Evolutionary conservation across 1,140 invertebrate species (phyloP).

Genomic region (Zaprionus ghesquierei): DNA sequence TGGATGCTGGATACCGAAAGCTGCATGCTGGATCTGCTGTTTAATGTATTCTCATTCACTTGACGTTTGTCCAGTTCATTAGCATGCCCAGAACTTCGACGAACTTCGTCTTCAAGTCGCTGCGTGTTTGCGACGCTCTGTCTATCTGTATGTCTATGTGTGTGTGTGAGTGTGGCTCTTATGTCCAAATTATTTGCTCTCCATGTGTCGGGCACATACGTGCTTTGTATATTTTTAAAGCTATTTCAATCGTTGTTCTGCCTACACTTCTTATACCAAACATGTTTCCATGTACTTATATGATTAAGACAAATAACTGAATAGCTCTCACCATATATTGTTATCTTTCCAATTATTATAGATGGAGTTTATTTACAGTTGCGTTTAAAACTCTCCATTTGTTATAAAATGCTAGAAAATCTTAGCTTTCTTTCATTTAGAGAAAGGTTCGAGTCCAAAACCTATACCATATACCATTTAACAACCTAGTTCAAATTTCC

Average conservation of each 20-base stretch:
- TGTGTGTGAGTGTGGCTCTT: background rate
- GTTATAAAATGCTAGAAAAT: background rate
- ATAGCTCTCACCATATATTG: background rate
- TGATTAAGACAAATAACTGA: background rate
- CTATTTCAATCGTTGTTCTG: conserved; percentile 8
- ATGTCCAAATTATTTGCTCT: conserved; percentile 22
- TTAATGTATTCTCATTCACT: conserved; percentile 40
- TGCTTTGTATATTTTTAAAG: conserved; percentile 24
- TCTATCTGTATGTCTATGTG: background rate
- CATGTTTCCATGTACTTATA: background rate
- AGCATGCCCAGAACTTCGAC: conserved; percentile 42
- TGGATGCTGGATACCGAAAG: conserved; percentile 11
- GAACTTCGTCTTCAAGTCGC: background rate
- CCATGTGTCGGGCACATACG: conserved; percentile 7
- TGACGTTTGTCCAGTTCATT: conserved; percentile 53
- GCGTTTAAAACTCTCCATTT: background rate
- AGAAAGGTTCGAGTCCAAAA: background rate
- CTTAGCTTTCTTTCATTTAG: background rate
- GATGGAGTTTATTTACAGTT: background rate
- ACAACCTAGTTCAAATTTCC: background rate
- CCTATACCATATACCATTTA: background rate
- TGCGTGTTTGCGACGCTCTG: background rate
- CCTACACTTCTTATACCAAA: conserved; percentile 5
- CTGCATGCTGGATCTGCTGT: conserved; percentile 52
- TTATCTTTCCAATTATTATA: background rate